Base-by-base conservation (phyloP, 1,140 invertebrate species). In the Dryas iulia region DNA sequence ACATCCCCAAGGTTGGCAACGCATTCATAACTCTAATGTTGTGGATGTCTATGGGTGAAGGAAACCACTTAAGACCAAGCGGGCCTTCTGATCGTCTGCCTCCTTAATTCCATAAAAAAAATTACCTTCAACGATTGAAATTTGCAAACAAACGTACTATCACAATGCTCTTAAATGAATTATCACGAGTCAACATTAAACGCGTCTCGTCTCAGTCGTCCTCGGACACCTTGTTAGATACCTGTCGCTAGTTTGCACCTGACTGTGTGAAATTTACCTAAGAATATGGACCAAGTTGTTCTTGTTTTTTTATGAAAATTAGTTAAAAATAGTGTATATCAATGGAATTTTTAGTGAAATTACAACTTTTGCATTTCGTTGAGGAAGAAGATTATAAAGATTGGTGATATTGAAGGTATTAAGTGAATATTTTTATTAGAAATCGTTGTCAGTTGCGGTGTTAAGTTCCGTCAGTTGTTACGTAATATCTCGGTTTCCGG, bases 311-410 rank as follows among this genome's bases (percentile, higher is more conserved):
- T 54, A 54, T 24, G 24, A 24, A 54, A 54, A 12, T 54, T 3
- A 39, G 53, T n/a, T 3, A 25, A 24, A 25, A 54, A 25, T 47
- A 47, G 53, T 54, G 53, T 11, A 54, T 10, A 54, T 54, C 24
- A 54, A 54, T 54, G 53, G 53, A 54, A 14, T 54, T 25, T 25
- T 54, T 25, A 54, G 53, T 54, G 53, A 54, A 54, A 54, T 25
- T 54, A 25, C 53, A 54, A 23, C n/a, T 54, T 11, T 54, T 54
- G 53, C 23, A 54, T 54, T 54, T 54, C 12, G 23, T 54, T 23
- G 21, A 54, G 23, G 53, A 54, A 54, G 53, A 54, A 54, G 53
- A 54, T 25, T 54, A 54, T 25, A 54, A 54, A 25, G 53, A 54
- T 54, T 54, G n/a, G 12, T 54, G 24, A 11, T 14, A 12, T n/a